Evolutionary conservation across 92 coral and sea anemone genomes (phyloP).

Genomic region (Palythoa heliodiscus): DNA sequence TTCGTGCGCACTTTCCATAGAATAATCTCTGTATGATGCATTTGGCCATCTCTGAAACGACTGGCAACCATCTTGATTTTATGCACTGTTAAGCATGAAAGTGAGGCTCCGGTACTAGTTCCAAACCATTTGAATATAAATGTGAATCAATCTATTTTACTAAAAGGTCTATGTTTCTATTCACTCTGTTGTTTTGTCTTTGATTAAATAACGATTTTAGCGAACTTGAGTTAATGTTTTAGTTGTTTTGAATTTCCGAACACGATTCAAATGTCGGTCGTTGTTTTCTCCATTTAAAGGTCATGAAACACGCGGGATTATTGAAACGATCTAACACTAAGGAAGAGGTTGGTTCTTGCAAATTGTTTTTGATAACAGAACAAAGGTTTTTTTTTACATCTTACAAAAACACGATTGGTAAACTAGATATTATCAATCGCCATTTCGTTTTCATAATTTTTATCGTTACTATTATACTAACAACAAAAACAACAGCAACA

Average conservation of each 20-base stretch:
- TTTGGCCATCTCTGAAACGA: too few relatives aligned
- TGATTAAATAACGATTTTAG: not conserved
- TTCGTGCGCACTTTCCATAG: too few relatives aligned
- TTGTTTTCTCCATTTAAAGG: constrained; percentile 48
- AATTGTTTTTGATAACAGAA: not conserved
- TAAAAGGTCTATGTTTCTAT: too few relatives aligned
- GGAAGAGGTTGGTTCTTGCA: constrained; percentile 56
- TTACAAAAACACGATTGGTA: too few relatives aligned
- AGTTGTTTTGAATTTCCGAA: not conserved
- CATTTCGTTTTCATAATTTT: not conserved
- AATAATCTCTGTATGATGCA: too few relatives aligned
- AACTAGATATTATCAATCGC: too few relatives aligned
- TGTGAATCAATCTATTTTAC: too few relatives aligned
- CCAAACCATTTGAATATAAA: too few relatives aligned
- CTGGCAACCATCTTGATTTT: too few relatives aligned
- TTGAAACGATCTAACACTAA: constrained; percentile 73
- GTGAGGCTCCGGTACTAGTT: too few relatives aligned
- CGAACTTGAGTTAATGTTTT: not conserved
- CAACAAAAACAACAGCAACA: too few relatives aligned
- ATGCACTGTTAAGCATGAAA: too few relatives aligned
- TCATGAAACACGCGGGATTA: constrained; percentile 97
- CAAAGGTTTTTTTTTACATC: not conserved
- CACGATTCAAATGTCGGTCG: not conserved
- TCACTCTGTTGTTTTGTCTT: not conserved
- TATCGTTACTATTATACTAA: not conserved